phyloP scores from a whole-genome alignment of 2,888 invertebrate species.

The Zootermopsis nevadensis region DNA sequence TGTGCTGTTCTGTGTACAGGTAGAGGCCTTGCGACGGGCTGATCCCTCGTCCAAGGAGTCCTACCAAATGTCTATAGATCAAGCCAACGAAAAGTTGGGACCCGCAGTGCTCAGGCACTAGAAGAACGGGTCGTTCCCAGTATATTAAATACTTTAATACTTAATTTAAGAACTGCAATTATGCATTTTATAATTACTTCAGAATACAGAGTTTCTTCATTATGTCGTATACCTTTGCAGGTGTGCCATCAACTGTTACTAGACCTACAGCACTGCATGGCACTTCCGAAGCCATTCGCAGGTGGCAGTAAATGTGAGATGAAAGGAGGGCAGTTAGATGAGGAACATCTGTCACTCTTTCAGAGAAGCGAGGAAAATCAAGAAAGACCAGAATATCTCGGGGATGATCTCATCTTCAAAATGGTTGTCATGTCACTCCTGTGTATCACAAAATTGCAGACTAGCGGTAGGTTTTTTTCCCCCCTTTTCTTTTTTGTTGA shows the following conservation, averaged over 20 bases:
- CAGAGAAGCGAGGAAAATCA: constrained; percentile 64
- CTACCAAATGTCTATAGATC: too few species aligned
- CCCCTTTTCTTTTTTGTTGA: too few species aligned
- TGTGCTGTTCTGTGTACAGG: too few species aligned
- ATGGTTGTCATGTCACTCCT: constrained; percentile 84
- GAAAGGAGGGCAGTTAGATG: constrained; percentile 64
- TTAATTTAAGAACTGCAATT: too few species aligned
- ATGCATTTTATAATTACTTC: too few species aligned
- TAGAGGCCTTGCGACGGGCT: too few species aligned
- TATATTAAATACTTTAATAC: too few species aligned
- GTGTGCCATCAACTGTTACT: constrained; percentile 77
- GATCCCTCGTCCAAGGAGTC: too few species aligned
- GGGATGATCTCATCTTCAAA: constrained; percentile 81
- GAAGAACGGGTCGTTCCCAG: too few species aligned
- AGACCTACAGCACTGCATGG: constrained; percentile 79
- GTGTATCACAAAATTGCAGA: constrained; percentile 81
- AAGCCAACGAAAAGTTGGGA: too few species aligned
- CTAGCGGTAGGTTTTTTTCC: constrained; percentile 62
- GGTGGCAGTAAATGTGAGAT: constrained; percentile 53
- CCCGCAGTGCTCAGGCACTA: too few species aligned
- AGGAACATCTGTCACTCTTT: constrained; percentile 57
- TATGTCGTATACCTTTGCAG: constrained; percentile 48
- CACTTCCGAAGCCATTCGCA: constrained; percentile 62
- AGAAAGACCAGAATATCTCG: constrained; percentile 69
- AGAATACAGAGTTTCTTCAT: not conserved